Evolutionary conservation across 2,113 vertebrate species (phyloP).

Genomic region (Ptilonorhynchus violaceus): DNA sequence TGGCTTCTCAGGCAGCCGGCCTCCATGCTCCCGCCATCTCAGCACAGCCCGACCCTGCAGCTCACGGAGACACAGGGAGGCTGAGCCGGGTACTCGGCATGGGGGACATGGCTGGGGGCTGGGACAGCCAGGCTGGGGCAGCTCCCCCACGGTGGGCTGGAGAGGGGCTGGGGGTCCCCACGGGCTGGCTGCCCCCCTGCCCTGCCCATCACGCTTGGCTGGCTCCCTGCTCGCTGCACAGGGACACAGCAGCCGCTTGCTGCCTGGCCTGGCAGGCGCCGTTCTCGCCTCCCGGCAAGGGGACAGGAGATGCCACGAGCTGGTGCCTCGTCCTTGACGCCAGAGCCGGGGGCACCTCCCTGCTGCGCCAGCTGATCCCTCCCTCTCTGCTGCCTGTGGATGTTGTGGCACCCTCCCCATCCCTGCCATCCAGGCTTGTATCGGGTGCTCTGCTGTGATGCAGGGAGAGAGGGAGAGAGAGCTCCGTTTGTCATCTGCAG

Average conservation of each 20-base stretch:
- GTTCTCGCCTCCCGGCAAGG: neutral
- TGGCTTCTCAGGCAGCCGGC: neutral
- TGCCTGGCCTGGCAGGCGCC: neutral
- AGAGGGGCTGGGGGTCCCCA: neutral
- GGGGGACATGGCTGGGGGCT: neutral
- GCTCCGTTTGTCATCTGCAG: neutral
- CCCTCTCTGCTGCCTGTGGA: neutral
- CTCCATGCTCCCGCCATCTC: accelerated
- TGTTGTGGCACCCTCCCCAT: neutral
- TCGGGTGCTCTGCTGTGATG: accelerated
- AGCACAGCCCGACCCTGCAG: neutral
- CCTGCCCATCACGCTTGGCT: neutral
- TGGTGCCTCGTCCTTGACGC: neutral
- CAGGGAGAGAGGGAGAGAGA: neutral
- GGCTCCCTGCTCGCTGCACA: accelerated
- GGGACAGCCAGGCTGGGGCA: neutral
- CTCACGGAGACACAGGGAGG: accelerated
- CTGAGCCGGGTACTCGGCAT: accelerated
- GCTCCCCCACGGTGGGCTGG: accelerated
- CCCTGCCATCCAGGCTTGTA: accelerated
- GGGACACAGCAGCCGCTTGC: accelerated
- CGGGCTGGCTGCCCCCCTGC: accelerated
- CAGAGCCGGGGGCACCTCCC: neutral
- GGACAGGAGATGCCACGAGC: neutral
- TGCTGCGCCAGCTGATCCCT: neutral